Evolutionary conservation across 2,113 vertebrate species (phyloP).

Genomic region (Corapipo altera): DNA sequence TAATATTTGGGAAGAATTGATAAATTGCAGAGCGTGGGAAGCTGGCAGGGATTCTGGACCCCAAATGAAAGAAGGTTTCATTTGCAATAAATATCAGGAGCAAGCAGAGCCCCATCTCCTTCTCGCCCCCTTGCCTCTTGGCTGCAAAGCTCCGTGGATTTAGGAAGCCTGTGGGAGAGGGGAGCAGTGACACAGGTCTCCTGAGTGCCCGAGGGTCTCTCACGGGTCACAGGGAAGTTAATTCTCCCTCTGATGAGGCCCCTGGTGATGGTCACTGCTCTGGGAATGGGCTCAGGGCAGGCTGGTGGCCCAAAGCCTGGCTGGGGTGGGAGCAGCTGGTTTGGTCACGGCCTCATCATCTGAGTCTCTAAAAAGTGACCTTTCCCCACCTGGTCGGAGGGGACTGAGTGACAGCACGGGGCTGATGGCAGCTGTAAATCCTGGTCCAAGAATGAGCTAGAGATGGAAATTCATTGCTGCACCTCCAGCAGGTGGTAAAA

Average conservation of each 20-base stretch:
- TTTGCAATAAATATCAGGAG: not conserved
- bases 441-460: not conserved
- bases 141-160: not conserved
- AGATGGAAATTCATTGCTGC: conserved; percentile 36
- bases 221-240: accelerated
- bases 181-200: not conserved
- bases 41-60: not conserved
- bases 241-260: not conserved
- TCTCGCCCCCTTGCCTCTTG: not conserved
- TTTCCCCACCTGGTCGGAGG: not conserved
- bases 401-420: conserved; percentile 1
- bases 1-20: not conserved
- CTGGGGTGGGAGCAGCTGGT: not conserved
- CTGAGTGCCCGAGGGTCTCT: not conserved
- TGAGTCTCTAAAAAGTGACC: not conserved
- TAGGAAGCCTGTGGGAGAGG: not conserved
- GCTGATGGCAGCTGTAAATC: conserved; percentile 53
- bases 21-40: not conserved
- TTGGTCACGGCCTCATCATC: not conserved
- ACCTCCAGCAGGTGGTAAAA: conserved; percentile 53
- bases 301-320: not conserved
- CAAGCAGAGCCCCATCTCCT: not conserved
- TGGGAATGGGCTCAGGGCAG: not conserved
- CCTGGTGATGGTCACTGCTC: not conserved
- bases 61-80: not conserved